Evolutionary conservation across 2,113 vertebrate species (phyloP).

Genomic region (Mustela nigripes): DNA sequence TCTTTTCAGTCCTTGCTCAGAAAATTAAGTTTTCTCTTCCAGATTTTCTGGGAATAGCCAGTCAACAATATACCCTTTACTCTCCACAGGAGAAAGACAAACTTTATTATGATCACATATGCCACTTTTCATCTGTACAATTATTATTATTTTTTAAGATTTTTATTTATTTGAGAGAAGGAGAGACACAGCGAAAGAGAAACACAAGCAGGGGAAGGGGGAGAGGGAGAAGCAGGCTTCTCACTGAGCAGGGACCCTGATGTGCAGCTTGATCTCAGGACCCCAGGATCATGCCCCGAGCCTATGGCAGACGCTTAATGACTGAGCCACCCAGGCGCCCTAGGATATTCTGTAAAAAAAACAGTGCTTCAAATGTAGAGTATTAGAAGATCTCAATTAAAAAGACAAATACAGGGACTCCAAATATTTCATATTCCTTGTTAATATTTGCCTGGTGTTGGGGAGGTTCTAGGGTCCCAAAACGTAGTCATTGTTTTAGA

Average conservation of each 20-base stretch:
- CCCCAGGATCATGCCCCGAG: no score
- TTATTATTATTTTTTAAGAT: not conserved
- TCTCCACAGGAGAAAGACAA: conserved; percentile 8
- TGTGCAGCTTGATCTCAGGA: no score
- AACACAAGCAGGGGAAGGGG: no score
- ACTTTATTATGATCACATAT: not conserved
- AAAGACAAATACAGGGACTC: not conserved
- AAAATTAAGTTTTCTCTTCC: not conserved
- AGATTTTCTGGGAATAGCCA: not conserved
- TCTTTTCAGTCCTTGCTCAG: not conserved
- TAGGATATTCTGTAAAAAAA: not conserved
- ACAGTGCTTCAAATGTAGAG: not conserved
- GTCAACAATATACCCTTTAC: not conserved
- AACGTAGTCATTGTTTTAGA: not conserved
- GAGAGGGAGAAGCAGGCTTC: no score
- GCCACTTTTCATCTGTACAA: not conserved
- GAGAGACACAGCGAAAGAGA: no score
- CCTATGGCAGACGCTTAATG: no score
- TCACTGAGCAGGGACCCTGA: no score
- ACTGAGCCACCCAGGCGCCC: no score
- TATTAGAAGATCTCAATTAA: not conserved
- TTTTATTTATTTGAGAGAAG: no score
- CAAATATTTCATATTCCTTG: not conserved
- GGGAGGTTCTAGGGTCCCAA: not conserved
- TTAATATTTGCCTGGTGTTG: not conserved